These are phyloP conservation scores for Tachyglossus aculeatus DNA, from an alignment of 2,797 vertebrate genomes.

Conservation along the genomic window DNA sequence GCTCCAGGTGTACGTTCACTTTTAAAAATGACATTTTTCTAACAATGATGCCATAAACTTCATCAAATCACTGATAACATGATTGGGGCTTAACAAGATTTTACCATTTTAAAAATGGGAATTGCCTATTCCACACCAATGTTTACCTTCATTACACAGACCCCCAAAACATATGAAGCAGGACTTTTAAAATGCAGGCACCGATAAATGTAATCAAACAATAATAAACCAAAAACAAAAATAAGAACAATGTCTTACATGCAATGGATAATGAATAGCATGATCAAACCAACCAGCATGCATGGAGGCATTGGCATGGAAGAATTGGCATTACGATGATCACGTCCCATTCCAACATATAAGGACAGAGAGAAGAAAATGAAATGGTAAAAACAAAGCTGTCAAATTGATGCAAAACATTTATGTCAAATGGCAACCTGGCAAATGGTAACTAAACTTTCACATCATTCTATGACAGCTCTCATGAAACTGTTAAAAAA, in stretches of 20 bases:
- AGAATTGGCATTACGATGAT: constrained; percentile 73
- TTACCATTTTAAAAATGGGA: too few species aligned
- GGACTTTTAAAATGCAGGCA: constrained; percentile 15
- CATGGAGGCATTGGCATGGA: constrained; percentile 74
- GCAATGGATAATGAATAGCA: constrained; percentile 78
- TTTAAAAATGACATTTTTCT: too few species aligned
- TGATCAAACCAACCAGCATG: constrained; percentile 79
- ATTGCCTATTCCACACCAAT: too few species aligned
- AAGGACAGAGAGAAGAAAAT: constrained; percentile 73
- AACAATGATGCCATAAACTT: too few species aligned
- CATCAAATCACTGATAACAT: too few species aligned
- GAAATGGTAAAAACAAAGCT: constrained; percentile 63
- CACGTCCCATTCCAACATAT: constrained; percentile 76
- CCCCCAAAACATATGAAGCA: neutral
- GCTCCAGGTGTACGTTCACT: too few species aligned
- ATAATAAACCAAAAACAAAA: constrained; percentile 63
- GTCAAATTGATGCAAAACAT: constrained; percentile 49
- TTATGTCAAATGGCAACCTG: constrained; percentile 67
- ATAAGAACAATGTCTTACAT: constrained; percentile 75
- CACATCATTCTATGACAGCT: too few species aligned
- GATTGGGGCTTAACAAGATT: too few species aligned
- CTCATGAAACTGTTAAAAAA: too few species aligned
- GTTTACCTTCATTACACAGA: neutral
- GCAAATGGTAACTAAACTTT: constrained; percentile 3
- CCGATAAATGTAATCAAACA: constrained; percentile 43